Base-by-base conservation (phyloP, 2,888 invertebrate species). In the Pachycephus smyrnensis region DNA sequence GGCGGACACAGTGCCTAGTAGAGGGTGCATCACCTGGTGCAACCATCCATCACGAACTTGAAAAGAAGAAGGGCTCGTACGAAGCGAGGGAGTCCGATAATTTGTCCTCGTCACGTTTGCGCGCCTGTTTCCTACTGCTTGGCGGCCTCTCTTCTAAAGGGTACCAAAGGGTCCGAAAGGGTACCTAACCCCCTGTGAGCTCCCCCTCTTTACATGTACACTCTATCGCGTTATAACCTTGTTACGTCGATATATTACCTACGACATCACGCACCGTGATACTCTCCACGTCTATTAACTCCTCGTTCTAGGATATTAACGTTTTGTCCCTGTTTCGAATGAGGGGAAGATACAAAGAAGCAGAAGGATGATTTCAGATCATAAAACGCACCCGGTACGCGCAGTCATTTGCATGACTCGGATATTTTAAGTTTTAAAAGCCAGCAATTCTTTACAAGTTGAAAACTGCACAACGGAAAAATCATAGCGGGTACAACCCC, bases 101-200 rank as follows among this genome's bases (percentile, higher is more conserved):
- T 89, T 89, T 89, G 89, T 89, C 85, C 86, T 83, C 85, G 89
- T 89, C 89, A 88, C 86, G 86, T 87, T 86, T 79, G 75, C 76
- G 81, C 80, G 77, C 71, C 71, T 33, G 71, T 71, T 71, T 31
- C 31, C 31, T 71, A 71, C 32, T 55, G 55, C 55, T 55, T 55
- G 55, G 55, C 55, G 55, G 55, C 55, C 55, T 55, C 55, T 23
- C 55, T 55, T 55, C 55, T 15, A 55, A 55, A 55, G 71, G 71
- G 71, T 31, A 32, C 71, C 71, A 71, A 71, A 71, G 71, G 71
- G 71, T 81, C 82, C 81, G 79, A 69, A 40, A 69, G 82, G 30
- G 80, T 79, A 55, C 55, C 55, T 55, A 75, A 77, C 81, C 82
- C 81, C 82, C 80, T 84, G 79, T 77, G 79, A 23, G 55, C 55